phyloP scores from a whole-genome alignment of 2,113 vertebrate genomes.

The Epinephelus lanceolatus region DNA sequence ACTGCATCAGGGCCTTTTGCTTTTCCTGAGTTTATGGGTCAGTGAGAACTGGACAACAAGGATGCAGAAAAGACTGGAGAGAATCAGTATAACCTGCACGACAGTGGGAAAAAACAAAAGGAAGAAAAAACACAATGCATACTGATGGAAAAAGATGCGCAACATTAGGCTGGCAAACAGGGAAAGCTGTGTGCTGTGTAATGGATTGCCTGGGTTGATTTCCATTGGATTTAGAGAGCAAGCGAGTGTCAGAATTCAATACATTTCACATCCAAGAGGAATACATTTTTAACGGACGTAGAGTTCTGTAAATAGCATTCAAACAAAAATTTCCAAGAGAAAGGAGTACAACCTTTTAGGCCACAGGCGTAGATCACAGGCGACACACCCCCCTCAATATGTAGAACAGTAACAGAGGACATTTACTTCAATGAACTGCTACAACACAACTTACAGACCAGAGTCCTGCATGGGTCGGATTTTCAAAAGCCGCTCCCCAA shows the following conservation, averaged over 20 bases:
- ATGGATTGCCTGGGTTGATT: background rate
- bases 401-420: too few species aligned
- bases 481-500: too few species aligned
- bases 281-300: background rate
- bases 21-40: constrained; percentile 57
- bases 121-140: background rate
- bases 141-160: background rate
- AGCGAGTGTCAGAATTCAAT: too few species aligned
- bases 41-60: constrained; percentile 55
- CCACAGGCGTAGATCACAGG: too few species aligned
- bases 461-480: too few species aligned
- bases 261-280: background rate
- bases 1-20: constrained; percentile 25
- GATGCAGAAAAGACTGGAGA: constrained; percentile 27
- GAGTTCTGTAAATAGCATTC: background rate
- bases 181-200: background rate
- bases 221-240: background rate
- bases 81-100: constrained; percentile 11
- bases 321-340: constrained; percentile 7
- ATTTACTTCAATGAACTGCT: too few species aligned
- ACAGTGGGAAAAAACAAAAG: background rate
- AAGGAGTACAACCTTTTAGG: background rate
- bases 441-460: too few species aligned
- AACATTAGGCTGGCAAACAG: background rate
- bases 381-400: too few species aligned